Conservation (phyloP, 2,888 invertebrate genomes). For the Muschampia plurimacula region DNA sequence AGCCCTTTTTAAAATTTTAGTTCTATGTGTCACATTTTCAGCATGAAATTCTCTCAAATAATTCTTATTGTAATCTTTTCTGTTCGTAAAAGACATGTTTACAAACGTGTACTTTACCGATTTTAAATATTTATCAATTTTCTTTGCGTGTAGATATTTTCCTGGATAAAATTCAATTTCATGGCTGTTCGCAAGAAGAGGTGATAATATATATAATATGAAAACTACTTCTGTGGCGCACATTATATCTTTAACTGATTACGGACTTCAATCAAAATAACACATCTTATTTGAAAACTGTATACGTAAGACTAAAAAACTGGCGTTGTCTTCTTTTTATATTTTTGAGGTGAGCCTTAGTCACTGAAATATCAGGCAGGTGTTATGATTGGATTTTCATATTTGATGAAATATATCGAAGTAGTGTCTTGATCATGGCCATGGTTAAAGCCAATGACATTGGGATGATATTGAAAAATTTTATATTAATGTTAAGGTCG, state of each 20-base stretch:
- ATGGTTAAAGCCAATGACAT: constrained; percentile 34
- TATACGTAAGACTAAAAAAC: constrained; percentile 3
- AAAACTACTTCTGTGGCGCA: not conserved
- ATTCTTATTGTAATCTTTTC: not conserved
- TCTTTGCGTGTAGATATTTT: constrained; percentile 6
- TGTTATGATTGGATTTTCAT: constrained; percentile 82
- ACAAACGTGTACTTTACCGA: not conserved
- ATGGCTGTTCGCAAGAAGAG: constrained; percentile 47
- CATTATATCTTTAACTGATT: not conserved
- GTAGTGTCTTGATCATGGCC: constrained; percentile 30
- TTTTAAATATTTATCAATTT: not conserved
- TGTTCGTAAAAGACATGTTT: not conserved
- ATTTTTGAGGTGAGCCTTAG: constrained; percentile 61
- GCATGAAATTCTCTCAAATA: constrained; percentile 16
- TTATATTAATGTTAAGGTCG: constrained; percentile 27
- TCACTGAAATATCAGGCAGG: constrained; percentile 69
- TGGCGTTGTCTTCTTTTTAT: constrained; percentile 58
- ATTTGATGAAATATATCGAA: constrained; percentile 61
- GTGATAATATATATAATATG: not conserved
- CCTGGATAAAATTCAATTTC: constrained; percentile 70
- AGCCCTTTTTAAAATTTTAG: constrained; percentile 57
- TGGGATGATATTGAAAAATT: constrained; percentile 27
- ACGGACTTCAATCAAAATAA: not conserved
- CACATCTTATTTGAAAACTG: not conserved
- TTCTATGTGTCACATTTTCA: constrained; percentile 10